phyloP scores from a whole-genome alignment of 2,888 invertebrate genomes.

The Drymonia ruficornis region DNA sequence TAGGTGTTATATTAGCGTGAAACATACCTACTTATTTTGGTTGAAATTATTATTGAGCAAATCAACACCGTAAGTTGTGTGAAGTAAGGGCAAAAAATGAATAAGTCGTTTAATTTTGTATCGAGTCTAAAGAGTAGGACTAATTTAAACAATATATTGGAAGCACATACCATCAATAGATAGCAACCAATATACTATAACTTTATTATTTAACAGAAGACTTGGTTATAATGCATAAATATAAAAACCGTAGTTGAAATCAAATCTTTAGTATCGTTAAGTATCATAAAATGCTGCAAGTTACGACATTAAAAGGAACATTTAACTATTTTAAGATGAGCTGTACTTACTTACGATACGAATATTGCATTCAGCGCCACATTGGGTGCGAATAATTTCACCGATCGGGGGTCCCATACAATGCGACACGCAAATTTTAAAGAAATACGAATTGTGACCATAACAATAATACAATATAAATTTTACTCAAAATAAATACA shows the following conservation, averaged over 20 bases:
- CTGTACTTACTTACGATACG: slow-evolving; percentile 33
- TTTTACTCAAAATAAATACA: slow-evolving; percentile 68
- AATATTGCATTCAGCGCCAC: slow-evolving; percentile 32
- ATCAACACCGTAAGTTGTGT: slow-evolving; percentile 23
- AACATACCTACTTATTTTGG: slow-evolving; percentile 8
- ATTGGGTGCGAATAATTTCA: slow-evolving; percentile 14
- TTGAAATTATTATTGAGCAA: slow-evolving; percentile 35
- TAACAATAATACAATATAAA: slow-evolving; percentile 51
- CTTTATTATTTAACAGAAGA: not conserved
- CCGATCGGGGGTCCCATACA: slow-evolving; percentile 20
- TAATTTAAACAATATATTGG: not conserved
- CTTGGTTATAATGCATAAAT: not conserved
- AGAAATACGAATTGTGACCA: slow-evolving; percentile 65
- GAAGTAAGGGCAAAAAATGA: slow-evolving; percentile 10
- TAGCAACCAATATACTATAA: slow-evolving; percentile 1
- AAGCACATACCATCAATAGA: not conserved
- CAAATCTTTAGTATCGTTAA: not conserved
- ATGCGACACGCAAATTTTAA: slow-evolving; percentile 27
- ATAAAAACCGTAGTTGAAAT: slow-evolving; percentile 8
- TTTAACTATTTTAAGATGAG: slow-evolving; percentile 20
- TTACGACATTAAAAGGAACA: slow-evolving; percentile 24
- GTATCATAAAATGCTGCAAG: slow-evolving; percentile 22
- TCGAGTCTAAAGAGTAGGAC: not conserved
- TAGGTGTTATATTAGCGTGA: slow-evolving; percentile 39
- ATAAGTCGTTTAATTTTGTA: slow-evolving; percentile 7